phyloP scores from a whole-genome alignment of 2,113 vertebrate species.

The Oreochromis niloticus region DNA sequence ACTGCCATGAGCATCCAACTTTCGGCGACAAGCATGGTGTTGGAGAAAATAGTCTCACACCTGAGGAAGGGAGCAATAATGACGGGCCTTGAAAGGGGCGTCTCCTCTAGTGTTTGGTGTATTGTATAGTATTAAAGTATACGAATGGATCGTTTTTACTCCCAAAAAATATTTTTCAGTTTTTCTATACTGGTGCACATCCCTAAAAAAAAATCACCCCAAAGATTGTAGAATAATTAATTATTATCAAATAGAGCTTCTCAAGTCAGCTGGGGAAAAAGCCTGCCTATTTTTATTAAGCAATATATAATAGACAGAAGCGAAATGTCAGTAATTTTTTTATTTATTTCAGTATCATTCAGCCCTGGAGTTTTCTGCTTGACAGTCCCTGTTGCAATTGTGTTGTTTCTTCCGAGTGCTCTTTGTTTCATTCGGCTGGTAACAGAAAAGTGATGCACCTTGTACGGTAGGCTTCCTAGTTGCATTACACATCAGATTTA shows the following conservation, averaged over 20 bases:
- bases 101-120: neutral
- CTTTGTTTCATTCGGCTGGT: conserved; percentile 7
- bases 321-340: neutral
- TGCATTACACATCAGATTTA: neutral
- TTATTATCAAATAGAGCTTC: neutral
- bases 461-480: neutral
- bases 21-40: neutral
- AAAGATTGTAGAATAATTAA: neutral
- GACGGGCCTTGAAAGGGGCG: neutral
- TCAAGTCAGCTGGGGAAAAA: neutral
- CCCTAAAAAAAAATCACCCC: neutral
- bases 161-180: neutral
- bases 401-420: conserved; percentile 9
- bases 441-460: neutral
- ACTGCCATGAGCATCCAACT: neutral
- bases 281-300: fast-evolving
- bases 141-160: neutral
- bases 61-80: neutral
- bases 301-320: neutral
- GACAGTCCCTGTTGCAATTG: neutral
- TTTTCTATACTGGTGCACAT: neutral
- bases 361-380: neutral
- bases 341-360: neutral
- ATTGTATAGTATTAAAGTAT: neutral
- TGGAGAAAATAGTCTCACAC: neutral